phyloP scores from a whole-genome alignment of 2,888 invertebrate genomes.

The Sepioteuthis lessoniana region DNA sequence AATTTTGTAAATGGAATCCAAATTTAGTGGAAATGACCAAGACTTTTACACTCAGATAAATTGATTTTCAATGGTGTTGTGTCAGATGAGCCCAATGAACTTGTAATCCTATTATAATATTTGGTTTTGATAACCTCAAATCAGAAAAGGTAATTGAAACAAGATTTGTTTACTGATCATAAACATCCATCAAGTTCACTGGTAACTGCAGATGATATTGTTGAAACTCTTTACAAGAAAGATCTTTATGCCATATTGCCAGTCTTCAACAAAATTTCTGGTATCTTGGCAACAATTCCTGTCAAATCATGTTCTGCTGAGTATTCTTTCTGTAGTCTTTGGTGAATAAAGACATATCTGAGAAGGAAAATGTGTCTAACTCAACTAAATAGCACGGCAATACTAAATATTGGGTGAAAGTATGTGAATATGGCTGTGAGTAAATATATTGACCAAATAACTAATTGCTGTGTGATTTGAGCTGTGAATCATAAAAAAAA shows the following conservation, averaged over 20 bases:
- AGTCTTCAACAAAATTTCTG: not conserved
- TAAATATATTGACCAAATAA: not conserved
- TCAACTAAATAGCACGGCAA: too few relatives aligned
- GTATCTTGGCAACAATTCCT: not conserved
- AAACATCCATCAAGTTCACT: not conserved
- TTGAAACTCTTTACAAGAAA: not conserved
- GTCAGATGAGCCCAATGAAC: not conserved
- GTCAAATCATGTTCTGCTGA: not conserved
- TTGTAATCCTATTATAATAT: not conserved
- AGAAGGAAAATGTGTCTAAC: too few relatives aligned
- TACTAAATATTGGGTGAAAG: too few relatives aligned
- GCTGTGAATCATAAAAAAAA: too few relatives aligned
- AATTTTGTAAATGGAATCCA: not conserved
- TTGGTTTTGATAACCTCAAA: not conserved
- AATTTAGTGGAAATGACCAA: not conserved
- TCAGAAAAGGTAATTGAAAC: not conserved
- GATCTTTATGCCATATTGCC: not conserved
- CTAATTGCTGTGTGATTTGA: too few relatives aligned
- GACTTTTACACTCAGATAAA: not conserved
- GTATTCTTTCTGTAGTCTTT: not conserved
- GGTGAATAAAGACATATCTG: too few relatives aligned
- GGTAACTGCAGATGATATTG: not conserved
- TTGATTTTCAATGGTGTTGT: not conserved
- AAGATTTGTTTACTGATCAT: not conserved
- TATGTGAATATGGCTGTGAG: not conserved